Evolutionary conservation across 2,888 invertebrate species (phyloP), one percentile per base, ranked within the genome.

Genomic region (Deroplatys truncata): DNA sequence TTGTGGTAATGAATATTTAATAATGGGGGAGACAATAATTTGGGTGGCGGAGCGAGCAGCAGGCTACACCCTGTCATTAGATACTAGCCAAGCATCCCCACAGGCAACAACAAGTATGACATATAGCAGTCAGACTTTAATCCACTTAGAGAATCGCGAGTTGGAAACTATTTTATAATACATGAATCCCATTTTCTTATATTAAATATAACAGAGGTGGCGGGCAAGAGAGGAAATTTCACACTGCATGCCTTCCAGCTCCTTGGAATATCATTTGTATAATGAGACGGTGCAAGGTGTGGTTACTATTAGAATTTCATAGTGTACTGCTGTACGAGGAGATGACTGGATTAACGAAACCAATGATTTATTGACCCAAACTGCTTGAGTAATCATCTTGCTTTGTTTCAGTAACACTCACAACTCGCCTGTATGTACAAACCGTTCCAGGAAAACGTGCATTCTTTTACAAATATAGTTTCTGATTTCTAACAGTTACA

Each of bases 1-100:
- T 25, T 25, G 86, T 20, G 82, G 28, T 86, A 86, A 86, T 86
- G 86, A 86, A 86, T 86, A 86, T 86, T 86, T 86, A 86, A 86
- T 86, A 86, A 85, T 28, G 85, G 85, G 85, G 85, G 56, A 72
- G 56, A 72, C 56, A 72, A 72, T 72, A 72, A 72, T 72, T 72
- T 25, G 43, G 56, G 25, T 72, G 56, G 56, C 56, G 56, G 56
- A 72, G 56, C 56, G 20, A 72, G 25, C 56, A 72, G 56, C 56
- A 25, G 25, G 86, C 31, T 86, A 16, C 86, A 29, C 86, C 86
- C 86, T 86, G 82, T 86, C 86, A 86, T 86, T 86, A 43, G 43
- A 43, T 43, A 0, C 13, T 13, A 86, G 72, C 28, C 49, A 20
- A 31, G 72, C 29, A 86, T 56, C 31, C 28, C 86, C 86, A 28